Evolutionary conservation across 2,797 vertebrate species (phyloP).

Genomic region (Graptemys geographica): DNA sequence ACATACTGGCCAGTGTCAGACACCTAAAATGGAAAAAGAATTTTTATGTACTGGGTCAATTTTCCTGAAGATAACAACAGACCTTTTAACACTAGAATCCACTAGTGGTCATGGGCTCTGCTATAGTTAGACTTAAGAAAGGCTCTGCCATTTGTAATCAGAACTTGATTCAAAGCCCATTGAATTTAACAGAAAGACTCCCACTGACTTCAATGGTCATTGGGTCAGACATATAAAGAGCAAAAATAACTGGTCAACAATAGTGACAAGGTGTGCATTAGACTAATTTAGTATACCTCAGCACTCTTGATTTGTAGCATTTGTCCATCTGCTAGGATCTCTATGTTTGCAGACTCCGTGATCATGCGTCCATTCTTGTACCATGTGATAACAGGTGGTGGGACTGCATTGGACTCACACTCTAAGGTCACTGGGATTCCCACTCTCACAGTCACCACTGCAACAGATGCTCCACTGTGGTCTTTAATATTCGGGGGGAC

Average conservation of each 20-base stretch:
- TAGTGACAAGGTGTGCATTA: neutral
- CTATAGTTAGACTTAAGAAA: neutral
- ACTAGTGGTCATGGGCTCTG: neutral
- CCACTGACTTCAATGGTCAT: neutral
- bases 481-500: constrained; percentile 96
- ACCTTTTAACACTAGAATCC: neutral
- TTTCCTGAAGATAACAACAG: neutral
- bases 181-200: neutral
- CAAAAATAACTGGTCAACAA: neutral
- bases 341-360: constrained; percentile 82
- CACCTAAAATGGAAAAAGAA: constrained; percentile 84
- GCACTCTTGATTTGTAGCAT: constrained; percentile 85
- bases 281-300: constrained; percentile 83
- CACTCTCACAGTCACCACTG: constrained; percentile 85
- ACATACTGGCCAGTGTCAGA: constrained; percentile 97
- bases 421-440: constrained; percentile 85
- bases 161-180: neutral
- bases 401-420: constrained; percentile 94
- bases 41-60: neutral
- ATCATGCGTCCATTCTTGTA: constrained; percentile 91
- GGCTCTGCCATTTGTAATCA: neutral
- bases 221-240: neutral
- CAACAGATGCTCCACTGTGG: constrained; percentile 82
- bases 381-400: constrained; percentile 93
- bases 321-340: constrained; percentile 84